Evolutionary conservation across 2,888 invertebrate genomes (phyloP).

Genomic region (Petrolisthes manimaculis): DNA sequence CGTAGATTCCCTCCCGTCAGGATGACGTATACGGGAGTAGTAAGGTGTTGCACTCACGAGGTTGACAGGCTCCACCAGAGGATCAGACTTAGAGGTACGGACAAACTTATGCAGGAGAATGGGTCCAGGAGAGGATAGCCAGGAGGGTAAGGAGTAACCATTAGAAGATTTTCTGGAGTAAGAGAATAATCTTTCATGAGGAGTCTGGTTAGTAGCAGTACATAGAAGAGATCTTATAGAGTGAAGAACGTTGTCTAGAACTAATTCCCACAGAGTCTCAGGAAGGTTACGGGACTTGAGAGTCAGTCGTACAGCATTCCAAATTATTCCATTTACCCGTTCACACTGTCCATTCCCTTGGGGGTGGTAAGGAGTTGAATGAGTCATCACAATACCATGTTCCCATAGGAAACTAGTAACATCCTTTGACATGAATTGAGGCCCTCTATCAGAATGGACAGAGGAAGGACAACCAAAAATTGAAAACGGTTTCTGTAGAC

Average conservation of each 20-base stretch:
- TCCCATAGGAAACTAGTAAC: neutral
- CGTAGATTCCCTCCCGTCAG: conserved; percentile 19
- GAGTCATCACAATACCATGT: neutral
- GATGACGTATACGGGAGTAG: neutral
- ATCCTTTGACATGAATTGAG: neutral
- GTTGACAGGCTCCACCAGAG: neutral
- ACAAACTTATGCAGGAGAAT: neutral
- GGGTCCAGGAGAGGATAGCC: neutral
- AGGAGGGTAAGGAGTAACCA: neutral
- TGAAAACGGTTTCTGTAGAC: neutral
- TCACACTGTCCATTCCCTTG: neutral
- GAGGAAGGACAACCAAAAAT: conserved; percentile 14
- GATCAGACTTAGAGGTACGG: neutral
- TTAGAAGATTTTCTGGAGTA: neutral
- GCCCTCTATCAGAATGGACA: conserved; percentile 4
- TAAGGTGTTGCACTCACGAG: neutral
- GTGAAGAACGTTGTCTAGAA: neutral
- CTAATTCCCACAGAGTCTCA: neutral
- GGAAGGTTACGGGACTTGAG: neutral
- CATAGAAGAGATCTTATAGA: neutral
- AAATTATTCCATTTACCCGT: neutral
- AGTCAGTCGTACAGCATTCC: neutral
- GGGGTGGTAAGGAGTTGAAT: neutral
- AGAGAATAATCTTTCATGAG: neutral
- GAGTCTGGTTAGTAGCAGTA: neutral